Percentiles rank a stretch among this genome's conserved stretches.
Evolutionary conservation across 2,113 vertebrate genomes (phyloP).

Genomic region (Calypte anna): DNA sequence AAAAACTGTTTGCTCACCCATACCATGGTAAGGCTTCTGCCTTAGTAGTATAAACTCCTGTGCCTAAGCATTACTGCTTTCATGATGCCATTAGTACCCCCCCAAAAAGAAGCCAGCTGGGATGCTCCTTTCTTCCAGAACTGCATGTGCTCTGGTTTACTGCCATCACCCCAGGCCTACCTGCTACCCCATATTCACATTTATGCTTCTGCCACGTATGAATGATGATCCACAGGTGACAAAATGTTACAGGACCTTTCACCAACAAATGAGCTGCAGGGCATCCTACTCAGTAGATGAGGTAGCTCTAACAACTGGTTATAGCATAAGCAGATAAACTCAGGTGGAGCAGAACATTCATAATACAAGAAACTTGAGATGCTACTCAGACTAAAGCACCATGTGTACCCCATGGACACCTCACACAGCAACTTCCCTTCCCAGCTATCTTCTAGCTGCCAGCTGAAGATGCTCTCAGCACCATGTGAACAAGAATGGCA

Average conservation of each 20-base stretch:
- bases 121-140: not conserved
- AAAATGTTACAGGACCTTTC: constrained; percentile 42
- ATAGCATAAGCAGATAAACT: not conserved
- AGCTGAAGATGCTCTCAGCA: not conserved
- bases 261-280: not conserved
- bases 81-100: not conserved
- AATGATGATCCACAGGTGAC: not conserved
- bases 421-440: not conserved
- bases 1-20: not conserved
- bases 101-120: not conserved
- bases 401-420: not conserved
- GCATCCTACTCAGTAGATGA: not conserved
- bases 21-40: not conserved
- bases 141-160: not conserved
- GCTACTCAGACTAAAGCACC: constrained; percentile 23
- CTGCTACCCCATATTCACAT: not conserved
- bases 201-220: not conserved
- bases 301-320: constrained; percentile 20
- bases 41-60: not conserved
- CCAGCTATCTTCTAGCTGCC: not conserved
- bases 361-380: not conserved
- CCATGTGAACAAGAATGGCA: accelerated
- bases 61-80: not conserved
- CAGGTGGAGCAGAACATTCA: constrained; percentile 31
- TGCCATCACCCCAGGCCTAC: not conserved